Base-by-base conservation (phyloP, 2,888 invertebrate species). In the Melipona bicolor region DNA sequence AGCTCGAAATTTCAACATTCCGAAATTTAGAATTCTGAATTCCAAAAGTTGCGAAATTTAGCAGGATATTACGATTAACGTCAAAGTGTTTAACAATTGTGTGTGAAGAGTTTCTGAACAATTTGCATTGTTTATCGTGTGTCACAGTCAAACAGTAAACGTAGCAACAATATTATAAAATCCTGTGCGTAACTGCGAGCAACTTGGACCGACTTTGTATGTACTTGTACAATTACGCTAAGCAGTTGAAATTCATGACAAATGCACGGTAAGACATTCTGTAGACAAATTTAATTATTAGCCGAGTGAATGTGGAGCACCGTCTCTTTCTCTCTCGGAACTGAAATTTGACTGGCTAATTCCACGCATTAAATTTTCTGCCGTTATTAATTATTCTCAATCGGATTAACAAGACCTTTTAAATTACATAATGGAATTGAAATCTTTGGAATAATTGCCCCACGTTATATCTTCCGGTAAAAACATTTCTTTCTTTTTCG, bases 281-380 rank as follows among this genome's bases (percentile, higher is more conserved):
- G n/a, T n/a, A 56, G 15, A 56, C n/a, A n/a, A 56, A 56, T 56
- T 56, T 56, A 56, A 56, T 56, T 56, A 56, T 56, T 56, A 56
- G 56, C 56, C n/a, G 13, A 15, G 56, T n/a, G n/a, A 56, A 56
- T 56, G n/a, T 56, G 13, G n/a, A 15, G n/a, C 56, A 4, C n/a
- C 36, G 56, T 56, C n/a, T 56, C n/a, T n/a, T 2, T 36, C 36
- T 36, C 36, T 9, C 36, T 9, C 36, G 36, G 56, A 56, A 15
- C n/a, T 56, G 13, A n/a, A 56, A n/a, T 56, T 56, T 56, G n/a
- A n/a, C n/a, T 59, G 56, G n/a, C 56, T 59, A 59, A 59, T 59
- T n/a, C 15, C n/a, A n/a, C 15, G 5, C n/a, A n/a, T n/a, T n/a
- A 56, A 56, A 56, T 56, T 56, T 56, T 21, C 13, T 13, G 4